Base-by-base conservation (phyloP, 2,888 invertebrate genomes). In the Bellardia pandia region DNA sequence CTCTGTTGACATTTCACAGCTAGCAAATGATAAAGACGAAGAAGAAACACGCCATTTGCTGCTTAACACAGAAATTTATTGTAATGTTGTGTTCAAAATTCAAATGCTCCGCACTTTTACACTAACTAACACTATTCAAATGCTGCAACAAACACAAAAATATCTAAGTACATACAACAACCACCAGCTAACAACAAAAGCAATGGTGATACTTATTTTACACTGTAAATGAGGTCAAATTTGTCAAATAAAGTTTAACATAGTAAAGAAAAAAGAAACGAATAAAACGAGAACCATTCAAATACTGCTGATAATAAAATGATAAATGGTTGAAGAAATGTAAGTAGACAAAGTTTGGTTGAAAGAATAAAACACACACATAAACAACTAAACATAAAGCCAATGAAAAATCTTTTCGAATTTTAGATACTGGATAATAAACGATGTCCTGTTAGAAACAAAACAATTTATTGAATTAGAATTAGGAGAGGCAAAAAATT, bases 251-350 rank as follows among this genome's bases (percentile, higher is more conserved):
- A 87, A 87, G 78, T 87, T 87, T 78, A 66, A 78, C 51, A 74
- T 7, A 42, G 37, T 64, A n/a, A 11, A 77, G 23, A 62, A 75
- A 45, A 74, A 69, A 77, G 23, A 62, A 75, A 45, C 68, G 56
- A 53, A 62, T 42, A 9, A 14, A 77, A 76, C 23, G 42, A 71
- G 68, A 81, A 81, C 42, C 64, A 87, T 87, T 87, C 78, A 85
- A 87, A 87, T 85, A 30, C 81, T 87, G 78, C 87, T 87, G 87
- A 87, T 87, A 87, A 82, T 87, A 85, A 87, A 85, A 85, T 87
- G 87, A 85, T 78, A 87, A 87, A 85, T 87, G 81, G 48, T 82
- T 64, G 68, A 74, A 72, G 72, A 72, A 74, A 64, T 64, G 53
- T 42, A 64, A 75, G 68, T 68, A 85, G 69, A 56, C 79, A 79